Conservation (phyloP, 2,888 invertebrate species). For the Drosophila affinis region DNA sequence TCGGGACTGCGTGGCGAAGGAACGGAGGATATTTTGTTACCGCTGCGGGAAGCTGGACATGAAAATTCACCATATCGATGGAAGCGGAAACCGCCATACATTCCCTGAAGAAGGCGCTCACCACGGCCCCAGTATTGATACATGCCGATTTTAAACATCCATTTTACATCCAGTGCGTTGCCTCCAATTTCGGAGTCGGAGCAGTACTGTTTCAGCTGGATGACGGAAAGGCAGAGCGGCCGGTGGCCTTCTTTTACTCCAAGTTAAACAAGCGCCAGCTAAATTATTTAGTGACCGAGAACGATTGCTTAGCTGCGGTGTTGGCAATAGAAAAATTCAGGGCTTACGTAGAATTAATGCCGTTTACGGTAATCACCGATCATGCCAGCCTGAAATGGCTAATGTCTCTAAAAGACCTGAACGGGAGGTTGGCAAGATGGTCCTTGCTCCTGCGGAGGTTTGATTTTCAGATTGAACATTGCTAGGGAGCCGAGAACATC, state of each 20-base stretch:
- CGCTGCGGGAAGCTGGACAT: not conserved
- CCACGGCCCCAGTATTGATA: no score
- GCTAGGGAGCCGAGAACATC: not conserved
- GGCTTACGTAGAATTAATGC: not conserved
- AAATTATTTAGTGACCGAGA: constrained; percentile 9
- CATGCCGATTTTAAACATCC: not conserved
- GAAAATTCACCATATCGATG: not conserved
- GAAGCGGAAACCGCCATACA: not conserved
- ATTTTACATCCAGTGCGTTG: no score
- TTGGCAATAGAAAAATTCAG: constrained; percentile 2
- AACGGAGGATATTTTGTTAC: not conserved
- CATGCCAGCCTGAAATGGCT: constrained; percentile 14
- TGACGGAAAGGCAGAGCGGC: constrained; percentile 10
- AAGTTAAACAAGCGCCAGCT: not conserved
- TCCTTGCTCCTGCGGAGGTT: not conserved
- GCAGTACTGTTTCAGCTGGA: not conserved
- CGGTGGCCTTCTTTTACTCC: constrained; percentile 9
- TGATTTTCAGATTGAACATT: not conserved
- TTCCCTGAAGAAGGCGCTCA: no score
- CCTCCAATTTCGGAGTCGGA: not conserved
- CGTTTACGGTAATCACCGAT: constrained; percentile 1
- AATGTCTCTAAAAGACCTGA: not conserved
- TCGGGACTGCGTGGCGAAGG: no score
- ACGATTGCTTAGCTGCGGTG: not conserved
- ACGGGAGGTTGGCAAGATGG: not conserved